Evolutionary conservation across 2,797 vertebrate genomes (phyloP), one percentile per base, ranked within the genome.

Genomic region (Ptychobarbus kaznakovi): DNA sequence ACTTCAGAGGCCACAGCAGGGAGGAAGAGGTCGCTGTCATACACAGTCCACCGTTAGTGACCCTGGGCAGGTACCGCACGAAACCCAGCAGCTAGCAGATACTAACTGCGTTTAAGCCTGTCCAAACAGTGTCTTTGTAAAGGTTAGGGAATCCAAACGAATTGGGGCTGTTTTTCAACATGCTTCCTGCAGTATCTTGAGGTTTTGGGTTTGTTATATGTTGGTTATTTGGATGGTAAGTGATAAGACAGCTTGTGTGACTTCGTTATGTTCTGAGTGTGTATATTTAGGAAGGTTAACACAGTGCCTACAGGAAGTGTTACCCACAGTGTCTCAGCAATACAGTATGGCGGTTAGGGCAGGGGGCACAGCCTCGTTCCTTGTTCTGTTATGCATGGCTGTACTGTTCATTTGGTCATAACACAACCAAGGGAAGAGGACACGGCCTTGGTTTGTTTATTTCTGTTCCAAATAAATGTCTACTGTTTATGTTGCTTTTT

Each of bases 1-100:
- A 90, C 92, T 92, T 94, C 90, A 93, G 90, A 81, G 78, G 83
- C 85, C 86, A 32, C 49, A 82, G 81, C 42, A 72, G 81, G 81
- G 53, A 70, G 75, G 56, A 16, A 51, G 38, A 76, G 68, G 73
- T 56, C 25, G 46, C 81, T 87, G 75, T 87, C 65, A 76, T 78
- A 84, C 68, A 86, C 80, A 69, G 56, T 72, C 40, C 35, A 68
- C 72, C 35, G 58, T 40, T 86, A 75, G 77, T 89, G 85, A 51
- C 77, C 65, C 69, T 68, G 56, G 32, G 40, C 12, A 79, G 73
- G 56, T 79, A 46, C 81, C 13, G 42, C 68, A 25, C 74, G 63
- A 68, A 53, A 53, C 46, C 32, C 46, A 58, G 35, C 68, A 7
- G 51, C 58, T 38, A 20, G 80, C 66, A 66, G 44, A 70, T 74